These are phyloP conservation scores for Lophius piscatorius DNA, from an alignment of 2,113 vertebrate genomes.

Conservation along the genomic window DNA sequence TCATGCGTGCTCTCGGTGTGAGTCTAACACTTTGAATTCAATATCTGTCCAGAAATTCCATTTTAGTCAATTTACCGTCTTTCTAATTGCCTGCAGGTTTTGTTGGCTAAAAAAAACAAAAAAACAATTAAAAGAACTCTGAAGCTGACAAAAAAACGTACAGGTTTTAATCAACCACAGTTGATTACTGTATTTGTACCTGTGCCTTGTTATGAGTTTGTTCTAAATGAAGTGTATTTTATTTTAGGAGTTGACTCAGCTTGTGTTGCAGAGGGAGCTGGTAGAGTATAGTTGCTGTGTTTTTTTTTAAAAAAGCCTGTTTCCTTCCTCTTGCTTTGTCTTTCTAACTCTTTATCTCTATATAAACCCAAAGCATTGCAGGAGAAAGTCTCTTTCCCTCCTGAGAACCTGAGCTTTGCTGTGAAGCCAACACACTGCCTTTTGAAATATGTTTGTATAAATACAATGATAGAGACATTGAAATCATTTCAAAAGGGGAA, in stretches of 20 bases:
- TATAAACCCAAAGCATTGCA: conserved; percentile 54
- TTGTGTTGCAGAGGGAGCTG: conserved; percentile 84
- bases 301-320: conserved; percentile 19
- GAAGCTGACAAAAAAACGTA: conserved; percentile 3
- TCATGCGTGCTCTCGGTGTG: conserved; percentile 11
- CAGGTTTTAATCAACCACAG: conserved; percentile 7
- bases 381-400: conserved; percentile 62
- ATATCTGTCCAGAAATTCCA: conserved; percentile 21
- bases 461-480: not conserved
- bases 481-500: conserved; percentile 12
- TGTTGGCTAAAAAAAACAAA: too few relatives aligned
- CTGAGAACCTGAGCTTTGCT: conserved; percentile 32
- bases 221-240: conserved; percentile 70
- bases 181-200: not conserved
- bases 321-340: conserved; percentile 58
- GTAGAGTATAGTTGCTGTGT: conserved; percentile 74
- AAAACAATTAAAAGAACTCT: too few relatives aligned
- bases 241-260: conserved; percentile 84
- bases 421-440: conserved; percentile 13
- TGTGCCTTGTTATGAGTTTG: conserved; percentile 25
- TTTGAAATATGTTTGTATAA: not conserved
- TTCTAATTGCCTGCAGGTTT: conserved; percentile 38
- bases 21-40: conserved; percentile 32
- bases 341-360: conserved; percentile 43
- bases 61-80: conserved; percentile 25